Percentiles rank a stretch among this genome's conserved stretches.
Evolutionary conservation across 1,140 invertebrate genomes (phyloP).

Genomic region (Zaprionus lachaisei): DNA sequence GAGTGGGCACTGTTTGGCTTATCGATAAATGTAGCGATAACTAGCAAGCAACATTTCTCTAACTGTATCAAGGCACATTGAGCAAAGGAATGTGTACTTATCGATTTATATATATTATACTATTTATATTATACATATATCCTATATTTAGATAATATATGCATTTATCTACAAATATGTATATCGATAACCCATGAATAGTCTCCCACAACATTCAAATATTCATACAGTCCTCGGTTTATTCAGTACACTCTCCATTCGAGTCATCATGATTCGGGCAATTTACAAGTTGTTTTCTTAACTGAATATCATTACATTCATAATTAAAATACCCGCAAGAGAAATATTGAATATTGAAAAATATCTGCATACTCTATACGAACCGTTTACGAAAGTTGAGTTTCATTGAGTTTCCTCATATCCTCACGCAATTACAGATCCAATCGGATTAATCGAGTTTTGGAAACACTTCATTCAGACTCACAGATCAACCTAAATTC

Average conservation of each 20-base stretch:
- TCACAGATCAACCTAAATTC: conserved; percentile 5
- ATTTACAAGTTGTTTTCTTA: neutral
- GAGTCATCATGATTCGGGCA: conserved; percentile 1
- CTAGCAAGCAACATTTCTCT: neutral
- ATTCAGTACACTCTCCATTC: too few relatives aligned
- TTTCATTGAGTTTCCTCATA: neutral
- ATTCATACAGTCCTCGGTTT: neutral
- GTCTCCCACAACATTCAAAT: neutral
- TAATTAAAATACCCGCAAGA: neutral
- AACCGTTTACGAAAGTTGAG: neutral
- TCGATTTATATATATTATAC: neutral
- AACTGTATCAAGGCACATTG: neutral
- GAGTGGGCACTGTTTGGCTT: neutral
- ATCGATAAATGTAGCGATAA: conserved; percentile 2
- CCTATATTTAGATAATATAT: neutral
- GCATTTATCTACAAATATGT: neutral
- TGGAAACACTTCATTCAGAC: neutral
- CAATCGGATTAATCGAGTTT: neutral
- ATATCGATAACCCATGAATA: neutral
- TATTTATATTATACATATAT: too few relatives aligned
- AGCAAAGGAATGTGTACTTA: neutral
- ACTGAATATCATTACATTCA: conserved; percentile 11
- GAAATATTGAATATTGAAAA: neutral
- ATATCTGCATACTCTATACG: too few relatives aligned
- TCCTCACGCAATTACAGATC: neutral